Conservation (phyloP, 2,797 vertebrate genomes). For the Brachymystax lenok region DNA sequence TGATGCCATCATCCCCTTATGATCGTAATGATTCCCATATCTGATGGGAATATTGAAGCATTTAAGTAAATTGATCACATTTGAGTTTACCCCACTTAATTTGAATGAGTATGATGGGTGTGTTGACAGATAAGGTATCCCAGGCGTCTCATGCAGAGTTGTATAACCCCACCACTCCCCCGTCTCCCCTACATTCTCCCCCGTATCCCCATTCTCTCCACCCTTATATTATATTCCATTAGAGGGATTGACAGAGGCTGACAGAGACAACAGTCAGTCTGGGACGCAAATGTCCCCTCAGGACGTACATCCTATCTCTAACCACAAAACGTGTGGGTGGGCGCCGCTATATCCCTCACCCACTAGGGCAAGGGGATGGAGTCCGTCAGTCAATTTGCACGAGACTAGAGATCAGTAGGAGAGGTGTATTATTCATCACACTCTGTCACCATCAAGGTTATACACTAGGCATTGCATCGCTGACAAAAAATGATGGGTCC, state of each 20-base stretch:
- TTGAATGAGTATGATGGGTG: conserved; percentile 17
- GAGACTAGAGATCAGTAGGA: not conserved
- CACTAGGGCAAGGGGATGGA: not conserved
- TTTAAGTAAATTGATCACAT: conserved; percentile 54
- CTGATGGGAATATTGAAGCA: conserved; percentile 5
- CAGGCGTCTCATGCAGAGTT: not conserved
- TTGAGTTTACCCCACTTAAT: not conserved
- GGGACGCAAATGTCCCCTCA: not conserved
- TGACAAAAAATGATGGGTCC: not conserved
- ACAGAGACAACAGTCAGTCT: conserved; percentile 25
- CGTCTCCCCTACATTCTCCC: not conserved
- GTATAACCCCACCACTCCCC: conserved; percentile 7
- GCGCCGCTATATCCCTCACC: not conserved
- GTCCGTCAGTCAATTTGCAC: not conserved
- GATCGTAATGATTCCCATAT: not conserved
- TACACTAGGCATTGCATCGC: not conserved
- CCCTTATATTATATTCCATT: conserved; percentile 46
- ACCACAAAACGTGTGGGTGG: not conserved
- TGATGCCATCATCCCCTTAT: not conserved
- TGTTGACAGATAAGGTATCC: not conserved
- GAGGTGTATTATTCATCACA: not conserved
- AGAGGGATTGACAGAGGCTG: conserved; percentile 50
- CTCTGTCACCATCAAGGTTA: not conserved
- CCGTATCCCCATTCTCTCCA: not conserved
- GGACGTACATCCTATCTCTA: not conserved